Evolutionary conservation across 2,113 vertebrate species (phyloP).

Genomic region (Clinocottus analis): DNA sequence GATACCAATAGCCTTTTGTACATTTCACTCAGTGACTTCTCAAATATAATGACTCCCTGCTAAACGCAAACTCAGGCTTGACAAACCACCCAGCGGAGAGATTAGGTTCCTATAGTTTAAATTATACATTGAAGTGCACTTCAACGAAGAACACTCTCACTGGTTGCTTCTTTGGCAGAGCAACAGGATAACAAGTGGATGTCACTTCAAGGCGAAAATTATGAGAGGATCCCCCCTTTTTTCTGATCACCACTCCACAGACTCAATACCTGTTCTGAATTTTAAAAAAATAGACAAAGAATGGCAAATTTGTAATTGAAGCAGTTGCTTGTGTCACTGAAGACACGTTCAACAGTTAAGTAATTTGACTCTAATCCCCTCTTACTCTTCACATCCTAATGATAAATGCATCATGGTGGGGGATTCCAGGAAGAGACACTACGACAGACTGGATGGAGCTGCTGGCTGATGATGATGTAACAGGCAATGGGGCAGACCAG

Average conservation of each 20-base stretch:
- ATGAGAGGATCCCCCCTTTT: too few species aligned
- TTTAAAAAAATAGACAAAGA: not conserved
- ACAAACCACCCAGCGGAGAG: conserved; percentile 1
- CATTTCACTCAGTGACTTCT: not conserved
- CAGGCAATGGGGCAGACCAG: conserved; percentile 37
- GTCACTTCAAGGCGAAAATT: not conserved
- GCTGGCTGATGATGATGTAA: conserved; percentile 64
- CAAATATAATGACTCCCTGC: not conserved
- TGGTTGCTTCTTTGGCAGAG: not conserved
- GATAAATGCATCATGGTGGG: conserved; percentile 32
- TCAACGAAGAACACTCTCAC: conserved; percentile 8
- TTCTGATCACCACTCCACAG: not conserved
- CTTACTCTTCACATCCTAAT: conserved; percentile 39
- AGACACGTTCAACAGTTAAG: not conserved
- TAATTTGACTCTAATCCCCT: not conserved
- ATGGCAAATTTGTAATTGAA: not conserved
- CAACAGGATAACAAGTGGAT: conserved; percentile 1
- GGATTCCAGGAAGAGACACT: conserved; percentile 41
- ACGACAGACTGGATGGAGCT: conserved; percentile 18
- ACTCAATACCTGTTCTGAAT: not conserved
- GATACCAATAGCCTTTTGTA: not conserved
- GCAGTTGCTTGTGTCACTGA: not conserved
- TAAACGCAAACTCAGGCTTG: not conserved
- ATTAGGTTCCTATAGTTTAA: conserved; percentile 20
- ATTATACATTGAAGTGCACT: conserved; percentile 30